Evolutionary conservation across 2,797 vertebrate genomes (phyloP).

Genomic region (Phylloscopus collybita): DNA sequence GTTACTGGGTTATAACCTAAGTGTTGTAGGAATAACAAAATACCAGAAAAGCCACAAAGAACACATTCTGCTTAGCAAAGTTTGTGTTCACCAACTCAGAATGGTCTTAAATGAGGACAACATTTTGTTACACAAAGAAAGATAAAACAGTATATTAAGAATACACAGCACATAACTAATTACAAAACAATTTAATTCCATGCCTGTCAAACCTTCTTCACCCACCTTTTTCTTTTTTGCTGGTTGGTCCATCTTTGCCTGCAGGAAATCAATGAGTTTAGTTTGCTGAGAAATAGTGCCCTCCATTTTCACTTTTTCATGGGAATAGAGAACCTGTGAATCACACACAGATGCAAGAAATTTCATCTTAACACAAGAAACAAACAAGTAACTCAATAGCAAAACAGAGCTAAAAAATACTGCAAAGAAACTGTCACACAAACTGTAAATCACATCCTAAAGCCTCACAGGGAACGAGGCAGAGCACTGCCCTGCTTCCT

Average conservation of each 20-base stretch:
- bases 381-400: neutral
- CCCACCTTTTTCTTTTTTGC: conserved; percentile 98
- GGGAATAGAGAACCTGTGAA: conserved; percentile 94
- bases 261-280: conserved; percentile 98
- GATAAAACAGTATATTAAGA: conserved; percentile 10
- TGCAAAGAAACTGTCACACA: neutral
- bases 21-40: neutral
- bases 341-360: conserved; percentile 1
- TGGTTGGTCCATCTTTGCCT: conserved; percentile 99
- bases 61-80: neutral
- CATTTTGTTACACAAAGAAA: neutral
- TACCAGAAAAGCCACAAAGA: neutral
- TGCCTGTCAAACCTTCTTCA: conserved; percentile 33
- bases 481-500: neutral
- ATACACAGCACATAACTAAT: conserved; percentile 10
- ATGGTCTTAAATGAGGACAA: conserved; percentile 1
- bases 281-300: conserved; percentile 99
- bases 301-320: conserved; percentile 99
- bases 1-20: neutral
- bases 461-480: neutral
- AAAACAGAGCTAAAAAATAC: neutral
- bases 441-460: neutral
- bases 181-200: neutral
- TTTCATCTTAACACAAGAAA: neutral
- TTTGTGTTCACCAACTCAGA: neutral